These are phyloP conservation scores for Tanypteryx hageni DNA, from an alignment of 2,888 invertebrate species.

Conservation along the genomic window DNA sequence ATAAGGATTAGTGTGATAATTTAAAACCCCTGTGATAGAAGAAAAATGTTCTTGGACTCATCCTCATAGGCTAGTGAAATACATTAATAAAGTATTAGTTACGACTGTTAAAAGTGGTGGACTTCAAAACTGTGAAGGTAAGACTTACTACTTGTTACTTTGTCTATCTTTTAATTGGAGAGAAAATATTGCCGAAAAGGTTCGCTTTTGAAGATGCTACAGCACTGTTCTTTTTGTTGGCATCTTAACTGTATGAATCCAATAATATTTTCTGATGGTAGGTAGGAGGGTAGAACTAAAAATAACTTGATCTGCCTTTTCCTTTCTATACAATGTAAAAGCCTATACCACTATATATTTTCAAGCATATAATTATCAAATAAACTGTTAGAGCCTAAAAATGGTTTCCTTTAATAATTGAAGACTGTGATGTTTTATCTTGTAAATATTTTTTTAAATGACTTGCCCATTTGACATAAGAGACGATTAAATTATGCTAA, in stretches of 20 bases:
- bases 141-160: slow-evolving; percentile 49
- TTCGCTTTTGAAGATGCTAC: slow-evolving; percentile 54
- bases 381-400: slow-evolving; percentile 57
- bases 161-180: slow-evolving; percentile 52
- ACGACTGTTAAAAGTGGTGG: slow-evolving; percentile 51
- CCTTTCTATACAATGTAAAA: slow-evolving; percentile 24
- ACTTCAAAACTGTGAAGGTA: slow-evolving; percentile 60
- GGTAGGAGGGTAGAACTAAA: slow-evolving; percentile 36
- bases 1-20: slow-evolving; percentile 74
- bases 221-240: slow-evolving; percentile 36
- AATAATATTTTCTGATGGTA: slow-evolving; percentile 47
- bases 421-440: slow-evolving; percentile 63
- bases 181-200: slow-evolving; percentile 27
- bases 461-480: slow-evolving; percentile 34
- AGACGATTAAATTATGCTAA: not conserved
- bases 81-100: slow-evolving; percentile 59
- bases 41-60: slow-evolving; percentile 54
- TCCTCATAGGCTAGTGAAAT: slow-evolving; percentile 61
- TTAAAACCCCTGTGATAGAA: slow-evolving; percentile 71
- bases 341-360: slow-evolving; percentile 57
- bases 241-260: slow-evolving; percentile 34
- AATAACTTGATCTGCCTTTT: slow-evolving; percentile 48
- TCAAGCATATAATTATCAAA: slow-evolving; percentile 51
- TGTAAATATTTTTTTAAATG: slow-evolving; percentile 60
- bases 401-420: slow-evolving; percentile 61